Evolutionary conservation across 2,113 vertebrate genomes (phyloP), one percentile per base, ranked within the genome.

Genomic region (Osmerus mordax): DNA sequence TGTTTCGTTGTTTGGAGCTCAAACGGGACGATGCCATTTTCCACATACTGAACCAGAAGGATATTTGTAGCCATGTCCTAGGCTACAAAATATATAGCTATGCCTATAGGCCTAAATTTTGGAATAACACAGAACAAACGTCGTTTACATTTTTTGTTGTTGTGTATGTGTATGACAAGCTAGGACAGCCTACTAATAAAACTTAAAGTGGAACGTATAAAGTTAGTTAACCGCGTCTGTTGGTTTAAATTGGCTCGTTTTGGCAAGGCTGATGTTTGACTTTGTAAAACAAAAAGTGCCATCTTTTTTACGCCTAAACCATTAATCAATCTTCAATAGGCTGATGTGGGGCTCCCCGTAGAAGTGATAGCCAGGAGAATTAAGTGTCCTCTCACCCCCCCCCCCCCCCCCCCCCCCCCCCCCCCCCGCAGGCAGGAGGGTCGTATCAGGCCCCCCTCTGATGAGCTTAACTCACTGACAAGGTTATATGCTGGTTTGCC

Each of bases 281-380:
- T 41, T 41, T 41, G 29, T 32, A 32, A 41, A 41, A 41, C 5
- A 41, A 41, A 41, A 41, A 41, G 36, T 32, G 29, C 29, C 29
- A 32, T 32, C 29, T 32, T 32, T 32, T 32, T 32, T 32, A 16
- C 25, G 36, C 13, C 11, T 28, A 36, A 56, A 65, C 68, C 52
- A 58, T 68, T 73, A 60, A 64, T 18, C 65, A 41, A 56, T 18
- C 11, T 36, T 61, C 21, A 59, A 68, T 16, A 69, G 41, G 51
- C 58, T 41, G 8, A 25, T 25, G 25, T 36, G 32, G 18, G 3
- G 25, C 66, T 18, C 55, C 36, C 36, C 51, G 47, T 41, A 32
- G 62, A 78, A 79, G 86, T 81, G 83, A 79, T 77, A 86, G 89
- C 77, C 85, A 21, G 71, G 59, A 69, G 79, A 89, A 87, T 86